Evolutionary conservation across 2,113 vertebrate species (phyloP), one percentile per base, ranked within the genome.

Genomic region (Polypterus senegalus): DNA sequence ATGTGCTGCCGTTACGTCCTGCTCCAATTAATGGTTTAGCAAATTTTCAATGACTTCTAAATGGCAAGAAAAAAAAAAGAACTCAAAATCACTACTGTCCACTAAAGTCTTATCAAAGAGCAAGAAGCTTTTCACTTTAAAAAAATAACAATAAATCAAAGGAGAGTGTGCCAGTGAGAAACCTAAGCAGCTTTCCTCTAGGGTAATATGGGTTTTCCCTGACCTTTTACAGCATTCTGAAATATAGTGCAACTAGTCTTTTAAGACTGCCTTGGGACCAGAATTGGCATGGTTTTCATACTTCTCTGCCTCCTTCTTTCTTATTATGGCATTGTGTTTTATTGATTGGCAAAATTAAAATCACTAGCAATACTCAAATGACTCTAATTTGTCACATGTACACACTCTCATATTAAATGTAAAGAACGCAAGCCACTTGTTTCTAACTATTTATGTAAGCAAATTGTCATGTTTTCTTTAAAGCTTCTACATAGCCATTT

Each of bases 121-220:
- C 9, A 4, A 44, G n/a, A 57, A 27, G 27, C 56, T 57, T 57
- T 4, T 57, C 27, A 57, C 27, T 63, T 59, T 55, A 57, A 62
- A 61, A 70, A 65, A 72, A 72, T 68, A 48, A 57, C 70, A 67
- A 70, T 77, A 66, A 69, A 65, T 69, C 63, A 65, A 73, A 68
- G 71, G 61, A 60, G 51, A 51, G 49, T 6, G 49, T 6, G 49
- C 49, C 49, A 6, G 49, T 51, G 5, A 51, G 49, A 51, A 51
- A 51, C 5, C 6, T 6, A 51, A 51, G 49, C 5, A 51, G 6
- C 49, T 51, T 51, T 51, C 49, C 49, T 51, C 49, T 6, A 51
- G 49, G 27, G 9, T 44, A 43, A 27, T 27, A 44, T 44, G 4
- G 27, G n/a, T 57, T 44, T 57, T 27, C 6, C 7, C n/a, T 11